These are phyloP conservation scores for Cottoperca gobio DNA, from an alignment of 2,797 vertebrate genomes.

Conservation along the genomic window DNA sequence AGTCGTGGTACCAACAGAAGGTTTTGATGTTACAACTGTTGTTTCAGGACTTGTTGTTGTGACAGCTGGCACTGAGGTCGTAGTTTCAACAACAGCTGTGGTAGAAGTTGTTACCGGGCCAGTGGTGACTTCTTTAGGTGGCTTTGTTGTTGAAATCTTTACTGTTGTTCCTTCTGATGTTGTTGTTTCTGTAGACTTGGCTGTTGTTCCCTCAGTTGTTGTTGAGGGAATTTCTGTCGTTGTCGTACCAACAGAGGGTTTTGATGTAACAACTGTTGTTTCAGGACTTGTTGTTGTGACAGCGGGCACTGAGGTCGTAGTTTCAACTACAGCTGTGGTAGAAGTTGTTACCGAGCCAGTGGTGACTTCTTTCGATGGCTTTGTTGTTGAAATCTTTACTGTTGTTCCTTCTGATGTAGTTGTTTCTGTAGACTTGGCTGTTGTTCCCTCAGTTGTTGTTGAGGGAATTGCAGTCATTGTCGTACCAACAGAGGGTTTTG, in stretches of 20 bases:
- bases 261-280: slow-evolving; percentile 15
- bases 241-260: neutral
- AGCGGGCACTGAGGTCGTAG: neutral
- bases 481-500: neutral
- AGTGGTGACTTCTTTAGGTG: neutral
- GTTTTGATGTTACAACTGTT: neutral
- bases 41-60: neutral
- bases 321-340: neutral
- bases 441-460: neutral
- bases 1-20: neutral
- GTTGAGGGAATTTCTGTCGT: neutral
- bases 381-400: neutral
- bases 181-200: neutral
- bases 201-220: neutral
- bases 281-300: neutral
- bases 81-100: neutral
- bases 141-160: neutral
- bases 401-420: neutral
- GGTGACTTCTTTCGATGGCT: neutral
- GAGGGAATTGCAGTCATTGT: neutral
- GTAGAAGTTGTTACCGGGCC: neutral
- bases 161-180: neutral
- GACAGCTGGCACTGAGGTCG: neutral
- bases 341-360: slow-evolving; percentile 1
- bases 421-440: neutral